Evolutionary conservation across 2,888 invertebrate species (phyloP).

Genomic region (Nasonovia ribisnigri): DNA sequence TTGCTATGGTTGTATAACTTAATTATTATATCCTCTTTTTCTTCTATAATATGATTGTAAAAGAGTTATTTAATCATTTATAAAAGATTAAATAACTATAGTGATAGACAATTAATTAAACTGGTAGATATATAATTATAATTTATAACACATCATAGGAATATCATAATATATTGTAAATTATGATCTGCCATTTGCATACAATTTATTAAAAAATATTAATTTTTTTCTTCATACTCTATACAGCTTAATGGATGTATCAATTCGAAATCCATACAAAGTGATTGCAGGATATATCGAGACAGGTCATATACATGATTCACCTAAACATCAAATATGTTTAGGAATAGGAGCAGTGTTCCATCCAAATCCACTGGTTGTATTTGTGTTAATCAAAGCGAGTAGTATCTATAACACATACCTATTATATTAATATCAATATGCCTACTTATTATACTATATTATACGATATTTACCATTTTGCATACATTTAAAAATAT

Average conservation of each 20-base stretch:
- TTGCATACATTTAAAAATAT: neutral
- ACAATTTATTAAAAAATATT: neutral
- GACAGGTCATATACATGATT: neutral
- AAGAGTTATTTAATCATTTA: no score
- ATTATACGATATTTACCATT: neutral
- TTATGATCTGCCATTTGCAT: no score
- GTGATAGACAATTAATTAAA: neutral
- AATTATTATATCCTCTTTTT: neutral
- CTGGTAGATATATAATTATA: neutral
- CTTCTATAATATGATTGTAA: neutral
- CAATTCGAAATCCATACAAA: constrained; percentile 50
- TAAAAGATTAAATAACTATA: no score
- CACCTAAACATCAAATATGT: neutral
- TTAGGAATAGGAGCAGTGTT: constrained; percentile 37
- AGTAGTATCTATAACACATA: neutral
- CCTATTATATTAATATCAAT: no score
- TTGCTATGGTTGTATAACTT: no score
- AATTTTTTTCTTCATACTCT: neutral
- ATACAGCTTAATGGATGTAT: constrained; percentile 27
- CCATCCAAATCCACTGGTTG: constrained; percentile 28
- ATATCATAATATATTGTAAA: neutral
- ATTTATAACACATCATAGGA: neutral
- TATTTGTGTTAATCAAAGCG: constrained; percentile 45
- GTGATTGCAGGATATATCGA: constrained; percentile 24
- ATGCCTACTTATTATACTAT: no score